Evolutionary conservation across 2,888 invertebrate species (phyloP).

Genomic region (Druceiella hillmani): DNA sequence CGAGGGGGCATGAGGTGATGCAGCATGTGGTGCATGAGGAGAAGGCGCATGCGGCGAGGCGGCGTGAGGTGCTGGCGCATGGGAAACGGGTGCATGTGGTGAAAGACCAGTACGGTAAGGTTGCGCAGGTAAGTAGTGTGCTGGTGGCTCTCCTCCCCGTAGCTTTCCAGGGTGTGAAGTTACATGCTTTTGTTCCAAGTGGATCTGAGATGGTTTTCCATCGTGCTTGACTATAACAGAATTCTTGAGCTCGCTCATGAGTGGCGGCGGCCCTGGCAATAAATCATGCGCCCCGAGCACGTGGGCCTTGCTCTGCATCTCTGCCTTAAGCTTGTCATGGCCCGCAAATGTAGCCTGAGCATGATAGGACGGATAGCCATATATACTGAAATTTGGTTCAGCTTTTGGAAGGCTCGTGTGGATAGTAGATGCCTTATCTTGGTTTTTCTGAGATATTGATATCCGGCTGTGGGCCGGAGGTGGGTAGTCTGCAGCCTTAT

Average conservation of each 20-base stretch:
- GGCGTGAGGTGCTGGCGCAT: constrained; percentile 34
- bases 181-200: constrained; percentile 53
- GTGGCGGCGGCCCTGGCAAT: constrained; percentile 62
- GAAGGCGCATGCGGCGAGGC: constrained; percentile 33
- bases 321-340: constrained; percentile 60
- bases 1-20: constrained; percentile 36
- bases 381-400: constrained; percentile 63
- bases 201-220: constrained; percentile 53
- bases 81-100: constrained; percentile 36
- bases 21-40: constrained; percentile 11
- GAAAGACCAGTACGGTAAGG: constrained; percentile 42
- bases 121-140: constrained; percentile 48
- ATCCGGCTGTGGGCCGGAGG: constrained; percentile 39
- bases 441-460: constrained; percentile 28
- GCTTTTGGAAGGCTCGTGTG: constrained; percentile 47
- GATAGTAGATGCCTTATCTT: constrained; percentile 28
- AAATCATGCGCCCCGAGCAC: constrained; percentile 28
- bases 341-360: constrained; percentile 36
- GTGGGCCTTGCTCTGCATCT: constrained; percentile 35
- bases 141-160: constrained; percentile 40
- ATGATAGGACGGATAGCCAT: constrained; percentile 58
- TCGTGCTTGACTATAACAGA: constrained; percentile 79
- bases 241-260: constrained; percentile 65
- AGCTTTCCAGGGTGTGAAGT: constrained; percentile 54
- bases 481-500: constrained; percentile 38